A percentile compares a stretch with the other conserved stretches of the same genome.
These are phyloP conservation scores for Phortica variegata DNA, from an alignment of 1,140 invertebrate genomes.

Conservation along the genomic window DNA sequence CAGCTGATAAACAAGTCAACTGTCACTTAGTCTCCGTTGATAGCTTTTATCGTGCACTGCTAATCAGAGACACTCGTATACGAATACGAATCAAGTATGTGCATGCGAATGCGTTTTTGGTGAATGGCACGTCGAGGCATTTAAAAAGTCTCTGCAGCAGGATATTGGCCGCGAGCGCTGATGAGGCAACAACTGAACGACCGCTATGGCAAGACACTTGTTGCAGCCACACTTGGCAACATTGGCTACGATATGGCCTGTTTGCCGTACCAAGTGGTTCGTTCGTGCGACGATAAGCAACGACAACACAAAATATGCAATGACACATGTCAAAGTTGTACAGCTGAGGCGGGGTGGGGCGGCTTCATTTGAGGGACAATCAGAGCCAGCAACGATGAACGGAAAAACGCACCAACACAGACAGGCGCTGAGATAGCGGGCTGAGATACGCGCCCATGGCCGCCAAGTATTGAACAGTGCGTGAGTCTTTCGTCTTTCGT, in stretches of 20 bases:
- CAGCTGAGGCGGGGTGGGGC: too few species aligned
- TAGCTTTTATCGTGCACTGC: conserved; percentile 33
- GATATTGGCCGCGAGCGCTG: conserved; percentile 1
- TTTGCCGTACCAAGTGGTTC: too few species aligned
- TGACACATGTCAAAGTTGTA: conserved; percentile 38
- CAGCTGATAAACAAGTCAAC: conserved; percentile 55
- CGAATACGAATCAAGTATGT: conserved; percentile 46
- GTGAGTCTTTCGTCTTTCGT: too few species aligned
- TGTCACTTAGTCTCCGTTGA: conserved; percentile 49
- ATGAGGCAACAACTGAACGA: conserved; percentile 10
- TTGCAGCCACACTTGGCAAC: conserved; percentile 32
- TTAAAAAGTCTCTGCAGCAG: too few species aligned
- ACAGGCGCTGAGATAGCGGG: too few species aligned
- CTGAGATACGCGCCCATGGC: too few species aligned
- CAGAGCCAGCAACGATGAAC: too few species aligned
- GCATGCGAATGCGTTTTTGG: conserved; percentile 7
- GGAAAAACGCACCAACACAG: too few species aligned
- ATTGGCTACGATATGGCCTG: conserved; percentile 37
- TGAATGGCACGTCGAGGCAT: too few species aligned
- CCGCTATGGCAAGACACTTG: conserved; percentile 2
- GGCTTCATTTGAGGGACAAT: too few species aligned
- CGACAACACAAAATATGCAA: conserved; percentile 19
- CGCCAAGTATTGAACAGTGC: too few species aligned
- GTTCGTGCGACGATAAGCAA: conserved; percentile 43
- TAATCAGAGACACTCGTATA: conserved; percentile 18